Percentiles rank a stretch among this genome's conserved stretches.
Conservation (phyloP, 2,888 invertebrate species). For the Bibio marci region DNA sequence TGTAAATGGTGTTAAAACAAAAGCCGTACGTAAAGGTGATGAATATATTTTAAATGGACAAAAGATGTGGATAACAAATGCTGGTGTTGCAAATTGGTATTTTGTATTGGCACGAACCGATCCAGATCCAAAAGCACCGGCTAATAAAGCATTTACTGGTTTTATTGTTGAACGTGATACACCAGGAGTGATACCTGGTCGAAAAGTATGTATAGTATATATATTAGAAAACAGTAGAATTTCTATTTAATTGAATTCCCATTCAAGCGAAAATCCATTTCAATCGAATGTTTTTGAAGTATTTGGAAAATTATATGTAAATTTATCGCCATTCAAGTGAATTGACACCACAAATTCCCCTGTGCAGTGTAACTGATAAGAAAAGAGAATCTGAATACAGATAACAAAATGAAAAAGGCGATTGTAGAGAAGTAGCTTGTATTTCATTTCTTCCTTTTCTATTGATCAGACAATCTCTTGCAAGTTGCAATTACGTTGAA, state of each 20-base stretch:
- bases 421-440: no score
- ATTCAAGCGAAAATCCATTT: no score
- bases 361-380: no score
- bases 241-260: no score
- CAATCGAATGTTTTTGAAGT: no score
- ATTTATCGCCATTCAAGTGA: no score
- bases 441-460: neutral
- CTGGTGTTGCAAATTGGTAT: slow-evolving; percentile 92
- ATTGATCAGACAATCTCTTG: neutral
- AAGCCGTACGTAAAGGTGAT: slow-evolving; percentile 85
- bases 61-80: slow-evolving; percentile 99
- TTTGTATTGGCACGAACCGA: slow-evolving; percentile 88
- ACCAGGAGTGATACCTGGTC: slow-evolving; percentile 72
- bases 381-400: no score
- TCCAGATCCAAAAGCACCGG: slow-evolving; percentile 79
- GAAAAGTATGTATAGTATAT: no score
- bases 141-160: slow-evolving; percentile 88
- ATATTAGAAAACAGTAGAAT: no score
- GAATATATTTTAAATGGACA: slow-evolving; percentile 89
- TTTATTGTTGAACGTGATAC: slow-evolving; percentile 89
- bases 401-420: slow-evolving; percentile 10
- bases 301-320: no score
- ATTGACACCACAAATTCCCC: no score
- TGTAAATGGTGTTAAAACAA: slow-evolving; percentile 79
- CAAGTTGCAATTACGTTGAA: no score